Evolutionary conservation across 2,797 vertebrate genomes (phyloP), one percentile per base, ranked within the genome.

Genomic region (Anisognathus igniventris): DNA sequence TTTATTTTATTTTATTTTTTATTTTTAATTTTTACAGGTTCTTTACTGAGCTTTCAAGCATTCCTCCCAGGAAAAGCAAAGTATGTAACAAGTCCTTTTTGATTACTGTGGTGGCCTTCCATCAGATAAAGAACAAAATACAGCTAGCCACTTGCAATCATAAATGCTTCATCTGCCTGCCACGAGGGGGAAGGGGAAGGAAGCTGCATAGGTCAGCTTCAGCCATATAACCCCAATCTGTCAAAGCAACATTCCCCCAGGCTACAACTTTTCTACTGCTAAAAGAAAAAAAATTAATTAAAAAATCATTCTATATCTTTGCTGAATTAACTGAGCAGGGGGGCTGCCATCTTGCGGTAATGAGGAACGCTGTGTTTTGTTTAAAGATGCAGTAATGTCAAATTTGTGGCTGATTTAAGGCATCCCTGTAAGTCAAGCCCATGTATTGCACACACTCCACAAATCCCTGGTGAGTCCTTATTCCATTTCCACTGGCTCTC

Each of bases 171-270:
- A 73, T 72, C 74, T 13, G 12, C 74, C 58, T 83, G 58, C 27
- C 39, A 33, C 60, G 37, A 84, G 88, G 58, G 79, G 77, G 62
- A 88, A 87, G 78, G 68, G 47, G 71, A 82, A 86, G 60, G 60
- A 79, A 92, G 70, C 76, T 71, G 83, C 74, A 60, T 37, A 72
- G 95, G 94, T 93, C 92, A 93, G 68, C 91, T 73, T 61, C 88
- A 89, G 61, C 70, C 67, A 65, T 2, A 60, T 81, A 93, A 93
- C 85, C 95, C 57, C 85, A 95, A 96, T 88, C 89, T 95, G 91
- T 93, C 90, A 96, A 78, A 84, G 70, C 74, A 95, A 72, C 65
- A 27, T 58, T 48, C 53, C 86, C 67, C 30, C 37, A 45, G 73
- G 90, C 72, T 86, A 37, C 58, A 54, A 35, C 78, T 94, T 48